Percentiles rank a stretch among this genome's conserved stretches.
Conservation (phyloP, 2,113 vertebrate species). For the Ammodytes marinus region DNA sequence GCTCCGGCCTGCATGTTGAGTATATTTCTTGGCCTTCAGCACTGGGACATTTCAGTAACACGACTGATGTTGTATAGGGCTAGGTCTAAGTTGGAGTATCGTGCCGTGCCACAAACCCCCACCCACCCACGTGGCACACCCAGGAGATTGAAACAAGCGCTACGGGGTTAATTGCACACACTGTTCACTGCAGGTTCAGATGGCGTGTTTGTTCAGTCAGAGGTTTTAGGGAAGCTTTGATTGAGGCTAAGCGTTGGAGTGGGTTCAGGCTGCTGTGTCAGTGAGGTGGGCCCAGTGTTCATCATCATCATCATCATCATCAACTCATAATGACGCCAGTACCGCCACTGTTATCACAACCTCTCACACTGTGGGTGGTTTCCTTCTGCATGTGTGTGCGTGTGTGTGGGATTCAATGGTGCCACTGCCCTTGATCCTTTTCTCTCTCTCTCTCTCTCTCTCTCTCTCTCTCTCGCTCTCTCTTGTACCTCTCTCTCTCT, state of each 20-base stretch:
- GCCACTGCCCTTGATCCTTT: conserved; percentile 69
- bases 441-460: conserved; percentile 58
- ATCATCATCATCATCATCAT: conserved; percentile 48
- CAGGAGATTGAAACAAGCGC: conserved; percentile 51
- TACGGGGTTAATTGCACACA: conserved; percentile 28
- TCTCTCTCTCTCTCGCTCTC: conserved; percentile 54
- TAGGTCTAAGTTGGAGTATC: not conserved
- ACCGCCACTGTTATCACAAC: conserved; percentile 52
- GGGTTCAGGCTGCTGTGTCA: conserved; percentile 58
- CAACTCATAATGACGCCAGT: conserved; percentile 65
- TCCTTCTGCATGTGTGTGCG: conserved; percentile 36
- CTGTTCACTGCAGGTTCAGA: conserved; percentile 37
- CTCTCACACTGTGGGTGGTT: conserved; percentile 75
- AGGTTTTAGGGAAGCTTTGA: conserved; percentile 59
- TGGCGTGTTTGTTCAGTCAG: conserved; percentile 59
- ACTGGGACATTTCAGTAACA: not conserved
- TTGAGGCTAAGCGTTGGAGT: conserved; percentile 51
- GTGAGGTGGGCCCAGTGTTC: conserved; percentile 51
- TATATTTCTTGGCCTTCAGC: not conserved
- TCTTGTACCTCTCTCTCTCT: conserved; percentile 37
- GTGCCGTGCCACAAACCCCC: not conserved
- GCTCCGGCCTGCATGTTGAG: not conserved
- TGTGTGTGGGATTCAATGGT: conserved; percentile 44
- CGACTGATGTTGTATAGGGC: not conserved
- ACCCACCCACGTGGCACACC: conserved; percentile 33